Evolutionary conservation across 64 coral and sea anemone species (phyloP), one percentile per base, ranked within the genome.

Genomic region (Astreopora myriophthalma): DNA sequence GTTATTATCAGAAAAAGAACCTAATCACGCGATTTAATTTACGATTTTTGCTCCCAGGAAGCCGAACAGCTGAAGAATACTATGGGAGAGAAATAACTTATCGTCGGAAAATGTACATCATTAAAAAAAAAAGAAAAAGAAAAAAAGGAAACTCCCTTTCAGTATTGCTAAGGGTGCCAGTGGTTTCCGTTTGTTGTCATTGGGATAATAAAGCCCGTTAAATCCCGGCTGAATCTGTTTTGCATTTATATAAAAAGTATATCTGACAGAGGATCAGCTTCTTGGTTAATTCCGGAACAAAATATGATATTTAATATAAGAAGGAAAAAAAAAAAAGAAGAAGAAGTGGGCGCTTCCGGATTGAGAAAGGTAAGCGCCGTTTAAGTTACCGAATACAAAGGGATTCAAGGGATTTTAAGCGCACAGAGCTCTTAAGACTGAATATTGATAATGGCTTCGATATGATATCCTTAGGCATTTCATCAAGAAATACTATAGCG

Each of bases 311-410:
- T 83, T 83, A 33, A 64, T 63, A 63, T 36, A 38, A 38, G 33
- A 36, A n/a, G 19, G 19, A 24, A 24, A 64, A 44, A 52, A 51
- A 58, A 60, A 35, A 33, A n/a, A n/a, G n/a, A n/a, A n/a, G n/a
- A n/a, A n/a, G n/a, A n/a, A n/a, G n/a, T n/a, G n/a, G n/a, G 79
- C 79, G 79, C 57, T 83, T 81, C 79, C 52, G 79, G 65, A 31
- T 10, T 12, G n/a, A 83, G 26, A 39, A 39, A 24, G 26, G 12
- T 5, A 36, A 73, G 30, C 27, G 6, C 33, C 33, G 51, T 39
- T 60, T n/a, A 38, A 20, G 32, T 64, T 64, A 65, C 52, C 57
- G 52, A 64, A 36, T 32, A 80, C 48, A 80, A 80, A 61, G 31
- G 48, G 77, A 51, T 80, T 2, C 46, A 78, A 34, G 32, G 60